Evolutionary conservation across 1,140 invertebrate species (phyloP).

Genomic region (Microplitis mediator): DNA sequence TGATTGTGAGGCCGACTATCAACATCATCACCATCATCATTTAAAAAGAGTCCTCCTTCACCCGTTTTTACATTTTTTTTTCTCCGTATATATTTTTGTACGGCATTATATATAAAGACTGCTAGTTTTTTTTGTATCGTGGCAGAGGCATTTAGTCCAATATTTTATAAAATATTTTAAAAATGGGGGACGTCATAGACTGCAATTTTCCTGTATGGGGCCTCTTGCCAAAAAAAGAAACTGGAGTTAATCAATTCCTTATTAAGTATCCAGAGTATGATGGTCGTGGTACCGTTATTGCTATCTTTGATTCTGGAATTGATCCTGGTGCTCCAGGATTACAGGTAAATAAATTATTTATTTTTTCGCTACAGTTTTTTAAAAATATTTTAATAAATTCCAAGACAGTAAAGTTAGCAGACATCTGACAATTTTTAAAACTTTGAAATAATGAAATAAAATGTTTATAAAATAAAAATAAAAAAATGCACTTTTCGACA

Average conservation of each 20-base stretch:
- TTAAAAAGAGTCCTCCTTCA: neutral
- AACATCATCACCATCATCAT: neutral
- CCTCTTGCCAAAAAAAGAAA: slow-evolving; percentile 95
- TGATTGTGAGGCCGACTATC: neutral
- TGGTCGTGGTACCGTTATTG: slow-evolving; percentile 89
- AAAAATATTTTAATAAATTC: too few relatives aligned
- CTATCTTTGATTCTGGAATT: slow-evolving; percentile 96
- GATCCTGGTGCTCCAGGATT: slow-evolving; percentile 94
- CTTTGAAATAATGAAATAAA: too few relatives aligned
- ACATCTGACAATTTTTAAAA: too few relatives aligned
- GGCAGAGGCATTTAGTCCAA: slow-evolving; percentile 20
- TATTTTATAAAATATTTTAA: neutral
- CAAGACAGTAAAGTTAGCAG: too few relatives aligned
- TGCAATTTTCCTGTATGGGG: slow-evolving; percentile 81
- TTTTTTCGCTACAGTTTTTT: slow-evolving; percentile 6
- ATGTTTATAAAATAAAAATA: too few relatives aligned
- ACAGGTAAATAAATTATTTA: slow-evolving; percentile 68
- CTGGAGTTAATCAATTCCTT: slow-evolving; percentile 85
- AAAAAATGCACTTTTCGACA: too few relatives aligned
- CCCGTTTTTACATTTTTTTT: neutral
- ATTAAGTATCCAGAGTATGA: slow-evolving; percentile 92
- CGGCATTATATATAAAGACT: too few relatives aligned
- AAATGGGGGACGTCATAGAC: slow-evolving; percentile 71
- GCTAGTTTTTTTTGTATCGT: slow-evolving; percentile 33
- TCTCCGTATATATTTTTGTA: too few relatives aligned